Evolutionary conservation across 2,888 invertebrate species (phyloP), one percentile per base, ranked within the genome.

Genomic region (Metalampra italica): DNA sequence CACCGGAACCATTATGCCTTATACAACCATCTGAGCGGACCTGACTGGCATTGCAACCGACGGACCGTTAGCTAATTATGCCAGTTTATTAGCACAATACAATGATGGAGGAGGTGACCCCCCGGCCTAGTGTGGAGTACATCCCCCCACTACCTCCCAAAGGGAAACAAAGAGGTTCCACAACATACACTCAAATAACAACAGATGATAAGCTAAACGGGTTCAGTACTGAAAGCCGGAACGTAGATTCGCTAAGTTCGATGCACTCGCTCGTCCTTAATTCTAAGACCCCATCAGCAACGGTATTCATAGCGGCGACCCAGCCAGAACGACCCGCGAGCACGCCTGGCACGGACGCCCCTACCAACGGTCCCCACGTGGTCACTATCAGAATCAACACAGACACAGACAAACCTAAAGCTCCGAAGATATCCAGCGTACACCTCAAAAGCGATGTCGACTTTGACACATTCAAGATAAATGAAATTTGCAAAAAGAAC

Each of bases 321-420:
- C 84, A 85, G 78, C 77, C 88, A 81, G 87, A 88, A 57, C 80
- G 81, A 79, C 76, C 85, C 67, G 80, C 73, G 80, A 82, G 68
- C 74, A 81, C 86, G 74, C 77, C 78, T 71, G 70, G 75, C 71
- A 62, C 82, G 78, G 87, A 86, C 84, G 82, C 80, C 62, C 69
- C 64, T 51, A 59, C 74, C 64, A 82, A 79, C 78, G 88, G 83
- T 55, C 89, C 87, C 62, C 93, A 93, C 83, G 93, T 94, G 65
- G 93, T 94, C 56, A 94, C 93, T 62, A 94, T 94, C 70, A 90
- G 91, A 73, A 93, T 94, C 75, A 93, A 92, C 76, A 92, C 93
- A 12, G 90, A 91, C 57, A 77, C 88, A 36, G 89, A 90, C 44
- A 90, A 87, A 66, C 87, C 86, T 0, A 87, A 84, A 64, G 83